Percentiles rank a stretch among this genome's conserved stretches.
Conservation (phyloP, 2,797 vertebrate genomes). For the Squalus acanthias region DNA sequence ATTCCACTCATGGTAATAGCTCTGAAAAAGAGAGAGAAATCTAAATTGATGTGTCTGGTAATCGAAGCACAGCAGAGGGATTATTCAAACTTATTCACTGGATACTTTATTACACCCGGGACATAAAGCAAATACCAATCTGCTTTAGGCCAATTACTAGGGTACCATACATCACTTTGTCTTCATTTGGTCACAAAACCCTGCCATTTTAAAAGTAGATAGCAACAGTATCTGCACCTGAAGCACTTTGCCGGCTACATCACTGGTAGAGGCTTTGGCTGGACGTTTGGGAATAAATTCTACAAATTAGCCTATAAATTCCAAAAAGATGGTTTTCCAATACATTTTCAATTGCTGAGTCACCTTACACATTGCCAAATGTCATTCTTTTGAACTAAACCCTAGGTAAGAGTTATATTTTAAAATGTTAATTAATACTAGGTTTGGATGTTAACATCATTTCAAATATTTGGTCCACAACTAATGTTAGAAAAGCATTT, state of each 20-base stretch:
- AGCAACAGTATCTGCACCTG: constrained; percentile 33
- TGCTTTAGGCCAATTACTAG: constrained; percentile 31
- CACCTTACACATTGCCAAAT: background rate
- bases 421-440: background rate
- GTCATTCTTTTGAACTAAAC: background rate
- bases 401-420: background rate
- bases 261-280: background rate
- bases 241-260: background rate
- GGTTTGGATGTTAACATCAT: background rate
- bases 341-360: background rate
- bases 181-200: constrained; percentile 22
- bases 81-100: constrained; percentile 38
- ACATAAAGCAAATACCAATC: constrained; percentile 35
- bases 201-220: constrained; percentile 21
- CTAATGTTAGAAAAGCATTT: background rate
- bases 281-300: background rate
- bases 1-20: constrained; percentile 32
- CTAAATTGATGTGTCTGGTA: constrained; percentile 35
- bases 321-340: background rate
- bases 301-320: background rate
- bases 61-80: constrained; percentile 26
- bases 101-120: constrained; percentile 34
- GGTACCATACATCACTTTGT: constrained; percentile 26
- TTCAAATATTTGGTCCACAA: background rate
- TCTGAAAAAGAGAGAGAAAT: constrained; percentile 32